Conservation (phyloP, 2,113 vertebrate genomes). For the Scartelaos histophorus region DNA sequence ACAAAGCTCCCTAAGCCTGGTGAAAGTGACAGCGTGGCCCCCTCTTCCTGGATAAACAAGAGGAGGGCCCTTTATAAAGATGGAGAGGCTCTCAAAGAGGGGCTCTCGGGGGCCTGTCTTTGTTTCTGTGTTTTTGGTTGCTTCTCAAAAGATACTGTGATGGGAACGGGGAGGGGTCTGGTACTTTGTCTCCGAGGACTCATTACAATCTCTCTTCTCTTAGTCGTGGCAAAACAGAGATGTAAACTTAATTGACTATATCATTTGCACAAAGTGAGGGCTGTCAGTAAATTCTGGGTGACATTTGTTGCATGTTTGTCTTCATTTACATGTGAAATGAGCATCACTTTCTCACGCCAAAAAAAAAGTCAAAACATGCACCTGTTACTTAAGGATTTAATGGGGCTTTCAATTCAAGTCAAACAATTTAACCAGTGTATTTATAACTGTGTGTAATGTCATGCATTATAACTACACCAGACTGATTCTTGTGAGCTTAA, state of each 20-base stretch:
- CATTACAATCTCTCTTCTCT: slow-evolving; percentile 43
- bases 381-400: slow-evolving; percentile 9
- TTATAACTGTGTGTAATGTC: background rate
- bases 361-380: background rate
- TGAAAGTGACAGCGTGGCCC: slow-evolving; percentile 72
- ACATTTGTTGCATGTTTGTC: background rate
- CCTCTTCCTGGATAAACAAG: slow-evolving; percentile 75
- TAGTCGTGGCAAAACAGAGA: slow-evolving; percentile 54
- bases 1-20: slow-evolving; percentile 62
- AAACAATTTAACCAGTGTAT: background rate
- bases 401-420: background rate
- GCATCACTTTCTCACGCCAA: background rate
- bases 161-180: slow-evolving; percentile 50
- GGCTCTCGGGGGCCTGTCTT: slow-evolving; percentile 65
- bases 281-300: slow-evolving; percentile 20
- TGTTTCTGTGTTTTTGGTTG: slow-evolving; percentile 67
- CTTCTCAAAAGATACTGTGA: slow-evolving; percentile 67
- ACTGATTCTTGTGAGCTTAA: no score
- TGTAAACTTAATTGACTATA: slow-evolving; percentile 56
- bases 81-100: slow-evolving; percentile 75
- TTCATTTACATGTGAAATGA: slow-evolving; percentile 5
- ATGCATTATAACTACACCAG: background rate
- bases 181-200: slow-evolving; percentile 58
- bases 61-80: slow-evolving; percentile 72
- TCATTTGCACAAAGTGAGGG: slow-evolving; percentile 37